Base-by-base conservation (phyloP, 1,140 invertebrate species). In the Druon quercuslanigerum region DNA sequence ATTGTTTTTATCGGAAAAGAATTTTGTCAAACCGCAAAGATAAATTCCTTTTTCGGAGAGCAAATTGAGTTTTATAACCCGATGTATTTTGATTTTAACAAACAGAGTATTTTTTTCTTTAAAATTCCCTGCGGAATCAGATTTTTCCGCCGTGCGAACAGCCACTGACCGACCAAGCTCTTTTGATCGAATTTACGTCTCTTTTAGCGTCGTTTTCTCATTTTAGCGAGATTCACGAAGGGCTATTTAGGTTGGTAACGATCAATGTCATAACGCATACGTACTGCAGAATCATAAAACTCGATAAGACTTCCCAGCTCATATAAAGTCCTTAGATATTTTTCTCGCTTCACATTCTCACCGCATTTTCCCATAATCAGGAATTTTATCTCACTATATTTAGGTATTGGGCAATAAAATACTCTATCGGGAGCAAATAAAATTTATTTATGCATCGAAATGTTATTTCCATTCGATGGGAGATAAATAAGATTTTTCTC, bases 271-370 rank as follows among this genome's bases (percentile, higher is more conserved):
- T 57, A 57, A 57, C 25, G 56, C 56, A 25, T 57, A 20, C 20
- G 56, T 46, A 46, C 7, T 46, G 56, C 11, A 25, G 19, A 57
- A 19, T 57, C 56, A 57, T 57, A 57, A 57, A 57, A 57, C 56
- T 57, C 12, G 56, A 57, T 57, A 57, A 57, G 56, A 25, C 19
- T 33, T 57, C 56, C 13, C 56, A 57, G 19, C 33, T 20, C 56
- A 9, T 57, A 57, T 57, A 57, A 57, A 14, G 56, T 57, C 11
- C 56, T 57, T 20, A 57, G 25, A 57, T 57, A 57, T 57, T 57
- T 20, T 57, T 25, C 56, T 57, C 56, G 25, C 19, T 20, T 20
- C 12, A 11, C 19, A 57, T 25, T 57, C 25, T 57, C 19, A 57
- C 56, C 56, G 19, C 25, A 19, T 57, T 57, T 57, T 57, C 17